These are phyloP conservation scores for Cochlearius cochlearius DNA, from an alignment of 2,113 vertebrate genomes.

Conservation along the genomic window DNA sequence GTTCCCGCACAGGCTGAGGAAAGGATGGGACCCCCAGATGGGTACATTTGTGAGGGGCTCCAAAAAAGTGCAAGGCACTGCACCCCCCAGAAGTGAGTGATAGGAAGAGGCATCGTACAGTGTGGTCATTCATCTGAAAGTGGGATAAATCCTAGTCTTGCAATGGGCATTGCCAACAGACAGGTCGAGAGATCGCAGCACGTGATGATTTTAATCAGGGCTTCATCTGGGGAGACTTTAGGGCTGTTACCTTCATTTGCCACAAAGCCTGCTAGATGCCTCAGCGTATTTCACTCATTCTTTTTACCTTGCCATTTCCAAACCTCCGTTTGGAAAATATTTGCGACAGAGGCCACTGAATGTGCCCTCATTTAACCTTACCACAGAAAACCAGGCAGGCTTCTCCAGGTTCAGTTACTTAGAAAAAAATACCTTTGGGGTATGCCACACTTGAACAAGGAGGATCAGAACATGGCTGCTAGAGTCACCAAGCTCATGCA, in stretches of 20 bases:
- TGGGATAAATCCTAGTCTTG: not conserved
- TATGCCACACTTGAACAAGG: not conserved
- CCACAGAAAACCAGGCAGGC: not conserved
- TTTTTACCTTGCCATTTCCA: not conserved
- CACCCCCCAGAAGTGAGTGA: not conserved
- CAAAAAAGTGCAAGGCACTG: not conserved
- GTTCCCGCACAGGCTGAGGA: not conserved
- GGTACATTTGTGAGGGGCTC: not conserved
- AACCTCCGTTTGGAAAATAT: not conserved
- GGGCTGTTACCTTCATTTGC: not conserved
- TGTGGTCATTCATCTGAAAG: not conserved
- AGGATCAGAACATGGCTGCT: not conserved
- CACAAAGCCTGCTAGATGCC: not conserved
- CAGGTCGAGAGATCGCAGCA: not conserved
- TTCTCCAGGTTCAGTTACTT: not conserved
- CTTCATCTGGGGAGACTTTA: not conserved
- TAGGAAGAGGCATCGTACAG: not conserved
- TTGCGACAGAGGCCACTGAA: not conserved
- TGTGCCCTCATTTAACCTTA: not conserved
- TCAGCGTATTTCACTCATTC: not conserved
- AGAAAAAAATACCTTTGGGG: not conserved
- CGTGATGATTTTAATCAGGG: not conserved
- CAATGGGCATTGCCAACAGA: not conserved
- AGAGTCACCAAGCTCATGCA: not conserved
- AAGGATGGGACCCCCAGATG: rapidly evolving